These are phyloP conservation scores for Pelosia muscerda DNA, from an alignment of 2,888 invertebrate species.

Conservation along the genomic window DNA sequence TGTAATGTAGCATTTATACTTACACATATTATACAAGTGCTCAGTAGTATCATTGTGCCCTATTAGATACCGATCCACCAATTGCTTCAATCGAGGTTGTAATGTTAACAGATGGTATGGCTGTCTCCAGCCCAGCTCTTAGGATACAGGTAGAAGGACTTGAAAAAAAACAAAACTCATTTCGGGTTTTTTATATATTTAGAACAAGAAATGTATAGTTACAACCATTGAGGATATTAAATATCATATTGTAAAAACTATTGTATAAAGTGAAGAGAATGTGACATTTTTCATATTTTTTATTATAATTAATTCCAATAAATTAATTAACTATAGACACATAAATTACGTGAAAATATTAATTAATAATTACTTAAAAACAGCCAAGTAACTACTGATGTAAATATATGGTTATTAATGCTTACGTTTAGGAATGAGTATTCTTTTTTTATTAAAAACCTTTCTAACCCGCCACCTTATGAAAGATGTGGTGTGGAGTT, in stretches of 20 bases:
- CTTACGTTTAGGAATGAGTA: constrained; percentile 84
- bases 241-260: constrained; percentile 88
- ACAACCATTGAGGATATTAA: constrained; percentile 88
- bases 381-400: constrained; percentile 85
- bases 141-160: constrained; percentile 25
- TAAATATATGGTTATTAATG: constrained; percentile 85
- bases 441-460: constrained; percentile 73
- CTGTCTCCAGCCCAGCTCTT: neutral
- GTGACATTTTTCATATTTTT: constrained; percentile 83
- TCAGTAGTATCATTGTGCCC: neutral
- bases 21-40: too few species aligned
- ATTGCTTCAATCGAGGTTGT: neutral
- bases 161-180: constrained; percentile 61
- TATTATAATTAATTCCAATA: constrained; percentile 83
- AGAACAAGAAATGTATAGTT: constrained; percentile 88
- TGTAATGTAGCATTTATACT: too few species aligned
- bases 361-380: constrained; percentile 83
- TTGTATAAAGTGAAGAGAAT: constrained; percentile 87
- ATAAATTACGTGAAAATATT: constrained; percentile 86
- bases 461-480: constrained; percentile 66
- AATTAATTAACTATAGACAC: constrained; percentile 86
- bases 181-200: constrained; percentile 86
- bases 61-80: neutral
- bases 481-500: constrained; percentile 68
- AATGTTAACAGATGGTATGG: neutral